Evolutionary conservation across 2,797 vertebrate species (phyloP).

Genomic region (Lycodopsis pacificus): DNA sequence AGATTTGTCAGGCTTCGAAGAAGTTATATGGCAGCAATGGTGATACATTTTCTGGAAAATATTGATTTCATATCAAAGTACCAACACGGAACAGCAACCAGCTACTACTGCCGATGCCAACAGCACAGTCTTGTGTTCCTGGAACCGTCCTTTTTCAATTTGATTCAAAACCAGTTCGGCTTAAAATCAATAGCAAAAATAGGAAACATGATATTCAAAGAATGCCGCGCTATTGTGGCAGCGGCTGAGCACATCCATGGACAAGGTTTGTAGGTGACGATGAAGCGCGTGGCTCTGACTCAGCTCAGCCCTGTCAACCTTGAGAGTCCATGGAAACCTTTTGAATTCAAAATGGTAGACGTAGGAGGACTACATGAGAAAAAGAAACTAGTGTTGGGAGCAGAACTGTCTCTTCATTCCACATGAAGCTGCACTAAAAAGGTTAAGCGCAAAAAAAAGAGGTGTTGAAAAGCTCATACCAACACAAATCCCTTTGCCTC

Average conservation of each 20-base stretch:
- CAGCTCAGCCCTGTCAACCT: constrained; percentile 64
- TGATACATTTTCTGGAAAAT: constrained; percentile 28
- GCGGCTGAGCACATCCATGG: constrained; percentile 23
- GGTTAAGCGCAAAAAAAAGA: constrained; percentile 55
- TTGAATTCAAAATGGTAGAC: constrained; percentile 63
- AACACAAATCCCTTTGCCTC: constrained; percentile 65
- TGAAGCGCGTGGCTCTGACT: constrained; percentile 54
- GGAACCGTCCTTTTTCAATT: constrained; percentile 12
- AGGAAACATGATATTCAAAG: not conserved
- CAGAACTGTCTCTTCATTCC: constrained; percentile 54
- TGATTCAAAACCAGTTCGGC: not conserved
- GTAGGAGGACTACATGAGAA: constrained; percentile 31
- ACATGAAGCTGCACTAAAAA: constrained; percentile 63
- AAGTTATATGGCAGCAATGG: not conserved
- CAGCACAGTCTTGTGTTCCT: constrained; percentile 1
- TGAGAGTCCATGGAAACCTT: constrained; percentile 74
- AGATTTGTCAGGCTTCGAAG: constrained; percentile 33
- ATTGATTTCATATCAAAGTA: not conserved
- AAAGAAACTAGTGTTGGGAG: constrained; percentile 45
- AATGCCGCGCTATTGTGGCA: constrained; percentile 25
- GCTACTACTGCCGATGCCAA: not conserved
- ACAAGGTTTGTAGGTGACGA: constrained; percentile 55
- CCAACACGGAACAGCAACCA: not conserved
- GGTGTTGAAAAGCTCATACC: constrained; percentile 56
- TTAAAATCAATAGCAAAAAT: not conserved